Percentiles rank a stretch among this genome's conserved stretches.
These are phyloP conservation scores for Latrodectus hesperus DNA, from an alignment of 2,888 invertebrate genomes.

Conservation along the genomic window DNA sequence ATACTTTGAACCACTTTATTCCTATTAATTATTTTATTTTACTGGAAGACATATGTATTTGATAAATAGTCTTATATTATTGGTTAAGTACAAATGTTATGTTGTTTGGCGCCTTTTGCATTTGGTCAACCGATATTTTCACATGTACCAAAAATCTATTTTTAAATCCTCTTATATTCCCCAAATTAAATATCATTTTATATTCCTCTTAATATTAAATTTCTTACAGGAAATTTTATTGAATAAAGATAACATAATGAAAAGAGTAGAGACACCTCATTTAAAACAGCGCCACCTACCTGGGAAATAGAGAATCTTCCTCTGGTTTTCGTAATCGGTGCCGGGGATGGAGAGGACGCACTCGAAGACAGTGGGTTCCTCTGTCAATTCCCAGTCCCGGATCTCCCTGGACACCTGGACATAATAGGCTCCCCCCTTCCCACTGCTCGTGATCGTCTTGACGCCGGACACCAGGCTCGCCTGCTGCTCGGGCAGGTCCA, in stretches of 20 bases:
- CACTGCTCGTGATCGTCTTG: slow-evolving; percentile 14
- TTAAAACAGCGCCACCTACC: slow-evolving; percentile 42
- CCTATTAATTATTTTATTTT: too few species aligned
- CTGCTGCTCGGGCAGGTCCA: slow-evolving; percentile 28
- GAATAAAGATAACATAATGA: not conserved
- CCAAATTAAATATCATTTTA: too few species aligned
- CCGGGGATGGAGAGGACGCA: slow-evolving; percentile 70
- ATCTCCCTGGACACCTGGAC: slow-evolving; percentile 55
- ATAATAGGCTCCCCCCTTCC: slow-evolving; percentile 47
- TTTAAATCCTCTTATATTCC: too few species aligned
- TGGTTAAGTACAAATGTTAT: too few species aligned
- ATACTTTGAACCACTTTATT: too few species aligned
- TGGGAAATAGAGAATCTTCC: slow-evolving; percentile 68
- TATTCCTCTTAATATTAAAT: too few species aligned
- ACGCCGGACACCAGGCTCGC: slow-evolving; percentile 37
- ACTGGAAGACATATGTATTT: too few species aligned
- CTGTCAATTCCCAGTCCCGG: slow-evolving; percentile 52
- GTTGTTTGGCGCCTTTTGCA: too few species aligned
- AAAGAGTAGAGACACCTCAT: not conserved
- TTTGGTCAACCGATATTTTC: too few species aligned
- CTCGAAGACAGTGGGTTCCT: slow-evolving; percentile 62
- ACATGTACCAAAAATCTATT: too few species aligned
- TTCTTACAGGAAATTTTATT: not conserved
- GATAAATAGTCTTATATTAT: too few species aligned
- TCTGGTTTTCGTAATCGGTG: slow-evolving; percentile 69